phyloP scores from a whole-genome alignment of 1,140 invertebrate species.

The Drosophila sturtevanti region DNA sequence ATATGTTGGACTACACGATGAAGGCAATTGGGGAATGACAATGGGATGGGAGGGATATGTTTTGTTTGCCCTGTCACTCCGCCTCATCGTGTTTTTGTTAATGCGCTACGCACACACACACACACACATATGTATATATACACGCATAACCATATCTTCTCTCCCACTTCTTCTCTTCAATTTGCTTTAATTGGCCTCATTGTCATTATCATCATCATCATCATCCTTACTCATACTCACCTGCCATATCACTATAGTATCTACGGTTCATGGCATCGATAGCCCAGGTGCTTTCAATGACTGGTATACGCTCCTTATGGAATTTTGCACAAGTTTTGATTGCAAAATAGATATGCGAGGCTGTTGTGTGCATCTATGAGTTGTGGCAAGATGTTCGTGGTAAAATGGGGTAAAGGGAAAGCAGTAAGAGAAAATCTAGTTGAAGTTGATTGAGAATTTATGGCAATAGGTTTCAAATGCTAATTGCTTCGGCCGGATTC shows the following conservation, averaged over 20 bases:
- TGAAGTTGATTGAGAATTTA: slow-evolving; percentile 54
- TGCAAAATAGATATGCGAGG: slow-evolving; percentile 88
- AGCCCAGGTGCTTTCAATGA: slow-evolving; percentile 92
- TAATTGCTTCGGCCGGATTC: slow-evolving; percentile 42
- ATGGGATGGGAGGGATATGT: slow-evolving; percentile 15
- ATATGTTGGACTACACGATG: slow-evolving; percentile 31
- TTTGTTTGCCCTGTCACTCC: slow-evolving; percentile 35
- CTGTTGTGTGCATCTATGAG: slow-evolving; percentile 55
- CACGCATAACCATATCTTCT: background rate
- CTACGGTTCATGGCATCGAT: slow-evolving; percentile 87
- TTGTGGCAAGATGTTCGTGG: slow-evolving; percentile 7
- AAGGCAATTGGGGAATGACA: slow-evolving; percentile 5
- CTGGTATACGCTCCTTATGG: slow-evolving; percentile 88
- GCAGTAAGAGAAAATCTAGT: slow-evolving; percentile 17
- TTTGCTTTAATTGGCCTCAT: slow-evolving; percentile 65
- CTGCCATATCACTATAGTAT: slow-evolving; percentile 91
- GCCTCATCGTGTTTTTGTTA: slow-evolving; percentile 53
- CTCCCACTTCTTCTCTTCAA: slow-evolving; percentile 14
- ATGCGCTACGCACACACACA: slow-evolving; percentile 15
- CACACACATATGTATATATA: background rate
- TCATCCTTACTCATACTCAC: slow-evolving; percentile 82
- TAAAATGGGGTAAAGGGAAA: background rate
- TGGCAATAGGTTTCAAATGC: slow-evolving; percentile 62
- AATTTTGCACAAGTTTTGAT: slow-evolving; percentile 94
- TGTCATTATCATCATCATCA: slow-evolving; percentile 47